These are phyloP conservation scores for Eudyptes chrysolophus DNA, from an alignment of 2,113 vertebrate genomes.

Conservation along the genomic window DNA sequence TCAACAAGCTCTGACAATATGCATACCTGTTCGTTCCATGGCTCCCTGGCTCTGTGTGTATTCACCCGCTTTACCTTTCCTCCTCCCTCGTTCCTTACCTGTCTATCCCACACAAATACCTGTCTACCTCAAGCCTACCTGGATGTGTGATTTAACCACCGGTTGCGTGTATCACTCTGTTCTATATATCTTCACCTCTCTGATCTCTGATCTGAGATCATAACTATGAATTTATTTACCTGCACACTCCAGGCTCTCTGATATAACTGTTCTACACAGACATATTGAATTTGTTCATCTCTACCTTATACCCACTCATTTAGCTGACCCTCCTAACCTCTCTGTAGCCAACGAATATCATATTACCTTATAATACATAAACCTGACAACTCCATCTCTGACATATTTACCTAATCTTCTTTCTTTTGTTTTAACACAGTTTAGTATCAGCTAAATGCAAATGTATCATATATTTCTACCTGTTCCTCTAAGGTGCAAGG, in stretches of 20 bases:
- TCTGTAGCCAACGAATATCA: fast-evolving
- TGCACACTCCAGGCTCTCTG: background rate
- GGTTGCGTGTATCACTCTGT: background rate
- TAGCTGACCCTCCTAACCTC: background rate
- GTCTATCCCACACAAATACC: background rate
- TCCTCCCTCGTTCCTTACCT: background rate
- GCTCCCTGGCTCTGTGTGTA: background rate
- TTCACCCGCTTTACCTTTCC: background rate
- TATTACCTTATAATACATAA: background rate
- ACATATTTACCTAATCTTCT: background rate
- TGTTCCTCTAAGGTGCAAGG: background rate
- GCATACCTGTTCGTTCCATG: fast-evolving
- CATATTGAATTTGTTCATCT: background rate
- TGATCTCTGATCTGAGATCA: background rate
- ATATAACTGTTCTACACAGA: background rate
- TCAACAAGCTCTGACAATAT: background rate
- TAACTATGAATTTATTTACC: background rate
- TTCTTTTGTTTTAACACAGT: background rate
- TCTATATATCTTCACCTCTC: background rate
- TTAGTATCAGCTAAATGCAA: background rate
- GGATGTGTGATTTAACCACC: background rate
- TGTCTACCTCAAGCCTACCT: background rate
- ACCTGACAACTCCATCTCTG: background rate
- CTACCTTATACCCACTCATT: background rate
- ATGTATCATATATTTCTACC: background rate